Evolutionary conservation across 2,113 vertebrate genomes (phyloP), one percentile per base, ranked within the genome.

Genomic region (Centropus unirufus): DNA sequence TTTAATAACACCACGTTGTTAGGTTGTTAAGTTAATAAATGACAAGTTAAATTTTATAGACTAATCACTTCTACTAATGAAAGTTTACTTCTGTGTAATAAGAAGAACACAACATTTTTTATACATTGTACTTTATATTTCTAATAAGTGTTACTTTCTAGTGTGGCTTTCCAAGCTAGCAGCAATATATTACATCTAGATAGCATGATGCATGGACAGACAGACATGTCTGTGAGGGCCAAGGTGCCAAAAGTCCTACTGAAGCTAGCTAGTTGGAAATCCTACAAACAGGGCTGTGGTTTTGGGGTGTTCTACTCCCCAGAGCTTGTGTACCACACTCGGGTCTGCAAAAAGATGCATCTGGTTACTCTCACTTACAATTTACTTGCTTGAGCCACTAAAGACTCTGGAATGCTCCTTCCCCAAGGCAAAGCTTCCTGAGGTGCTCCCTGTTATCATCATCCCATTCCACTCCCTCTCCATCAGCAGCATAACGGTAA

Each of bases 11-110:
- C 51, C 57, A n/a, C 8, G 7, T 92, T 96, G 73, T 94, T 96
- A 72, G 47, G 47, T 90, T 95, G 85, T 96, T 94, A 77, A 63
- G 24, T 93, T 97, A 95, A 97, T 96, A 96, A 96, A 94, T 83
- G 59, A 69, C 55, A 79, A 92, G 40, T 90, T 96, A 83, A 77
- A 83, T 95, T 96, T 97, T 96, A 94, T 73, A 80, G 82, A 67
- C 62, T 91, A 82, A 93, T 96, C 86, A 80, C 83, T 91, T 89
- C 52, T 67, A 74, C 69, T 95, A 95, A 83, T 79, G 75, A 83
- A 91, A 89, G 62, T 74, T 96, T 76, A 81, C 47, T 87, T 9
- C 75, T 68, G 19, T 82, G 12, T 42, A 84, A 49, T 82, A 74
- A 74, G 9, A 8, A 79, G 68, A 97, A 81, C 44, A 55, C 34